These are phyloP conservation scores for Amphiprion clarkii DNA, from an alignment of 2,797 vertebrate species.

Conservation along the genomic window DNA sequence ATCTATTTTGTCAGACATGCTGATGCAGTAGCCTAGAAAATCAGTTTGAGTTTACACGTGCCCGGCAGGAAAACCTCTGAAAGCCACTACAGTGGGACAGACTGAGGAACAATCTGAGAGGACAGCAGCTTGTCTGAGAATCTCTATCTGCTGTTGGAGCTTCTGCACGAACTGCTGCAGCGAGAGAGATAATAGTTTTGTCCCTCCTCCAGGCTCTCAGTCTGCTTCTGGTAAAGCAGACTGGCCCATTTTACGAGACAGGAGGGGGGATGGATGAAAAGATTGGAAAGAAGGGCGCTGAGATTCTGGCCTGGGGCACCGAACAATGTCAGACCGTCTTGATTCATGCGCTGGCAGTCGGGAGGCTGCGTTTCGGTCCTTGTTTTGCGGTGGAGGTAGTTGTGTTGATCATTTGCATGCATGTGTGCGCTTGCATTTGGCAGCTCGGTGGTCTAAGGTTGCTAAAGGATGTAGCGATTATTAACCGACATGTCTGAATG, in stretches of 20 bases:
- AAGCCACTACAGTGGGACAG: conserved; percentile 23
- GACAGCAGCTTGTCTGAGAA: conserved; percentile 64
- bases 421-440: conserved; percentile 5
- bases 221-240: conserved; percentile 59
- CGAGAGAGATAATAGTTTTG: conserved; percentile 79
- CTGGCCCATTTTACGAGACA: conserved; percentile 70
- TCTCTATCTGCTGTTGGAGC: conserved; percentile 70
- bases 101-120: conserved; percentile 48
- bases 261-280: conserved; percentile 61
- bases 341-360: conserved; percentile 67
- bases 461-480: conserved; percentile 34
- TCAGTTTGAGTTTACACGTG: conserved; percentile 27
- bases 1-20: conserved; percentile 21
- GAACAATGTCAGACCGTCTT: conserved; percentile 60
- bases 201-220: conserved; percentile 75
- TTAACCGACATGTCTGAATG: conserved; percentile 34
- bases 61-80: conserved; percentile 27
- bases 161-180: conserved; percentile 74
- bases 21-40: conserved; percentile 35
- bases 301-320: conserved; percentile 58
- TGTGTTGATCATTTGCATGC: conserved; percentile 26
- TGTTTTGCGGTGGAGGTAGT: conserved; percentile 54
- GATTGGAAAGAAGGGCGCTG: conserved; percentile 53
- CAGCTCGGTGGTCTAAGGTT: conserved; percentile 25
- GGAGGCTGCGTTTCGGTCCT: conserved; percentile 59